Base-by-base conservation (phyloP, 2,113 vertebrate species). In the Callionymus lyra region DNA sequence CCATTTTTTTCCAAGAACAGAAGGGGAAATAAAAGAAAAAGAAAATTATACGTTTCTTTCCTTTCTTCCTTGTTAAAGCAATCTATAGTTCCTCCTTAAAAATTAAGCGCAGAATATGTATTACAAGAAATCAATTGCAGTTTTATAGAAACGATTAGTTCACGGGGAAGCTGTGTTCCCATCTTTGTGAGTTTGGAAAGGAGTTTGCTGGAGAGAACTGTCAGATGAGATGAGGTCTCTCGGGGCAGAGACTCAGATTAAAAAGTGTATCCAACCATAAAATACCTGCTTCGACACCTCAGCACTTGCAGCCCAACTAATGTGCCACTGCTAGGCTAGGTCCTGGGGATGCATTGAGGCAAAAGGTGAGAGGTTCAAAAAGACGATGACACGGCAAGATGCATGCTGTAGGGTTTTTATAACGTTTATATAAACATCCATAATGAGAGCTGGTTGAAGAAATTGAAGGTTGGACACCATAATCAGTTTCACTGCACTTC, bases 231-330 rank as follows among this genome's bases (percentile, higher is more conserved):
- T 42, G 59, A 39, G 36, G 61, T 47, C 65, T 70, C 63, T 55
- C 17, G 57, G 40, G 72, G 43, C 56, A 41, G 51, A n/a, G 53
- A 64, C 68, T 74, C 73, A 68, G 52, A 86, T 82, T 84, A 85
- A 81, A 79, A 80, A 79, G 68, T 36, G 72, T 70, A 85, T 56
- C 61, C 69, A 76, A 70, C 68, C 76, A 59, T 84, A 76, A 90
- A 88, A 86, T 86, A 72, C 76, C 61, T 82, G 69, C 75, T 85
- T 80, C 66, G 80, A 86, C 13, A 55, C 72, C 54, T 81, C 72
- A 54, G 63, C 67, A 59, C 70, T 64, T 52, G 32, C 53, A 51
- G 65, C 59, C 49, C 56, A 17, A 43, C 58, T 44, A 70, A 72
- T 41, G 53, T 55, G 58, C 49, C 57, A 61, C 31, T 36, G 12